A percentile compares a stretch with the other conserved stretches of the same genome.
phyloP scores from a whole-genome alignment of 2,113 vertebrate genomes.

The Chaetodon trifascialis region DNA sequence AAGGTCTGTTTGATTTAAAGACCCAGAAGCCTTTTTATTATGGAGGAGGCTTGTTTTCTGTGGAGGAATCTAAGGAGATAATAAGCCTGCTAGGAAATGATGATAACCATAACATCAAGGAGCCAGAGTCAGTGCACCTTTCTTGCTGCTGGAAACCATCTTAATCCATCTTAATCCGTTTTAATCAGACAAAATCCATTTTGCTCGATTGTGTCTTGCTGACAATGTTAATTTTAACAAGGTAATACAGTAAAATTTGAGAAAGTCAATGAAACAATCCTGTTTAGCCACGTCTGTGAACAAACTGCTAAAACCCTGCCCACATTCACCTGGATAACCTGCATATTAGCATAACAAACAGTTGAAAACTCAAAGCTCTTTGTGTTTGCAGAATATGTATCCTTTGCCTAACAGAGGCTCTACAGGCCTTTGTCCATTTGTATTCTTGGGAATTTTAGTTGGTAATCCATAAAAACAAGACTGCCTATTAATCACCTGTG shows the following conservation, averaged over 20 bases:
- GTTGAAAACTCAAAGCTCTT: background rate
- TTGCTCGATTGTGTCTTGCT: background rate
- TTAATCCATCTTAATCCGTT: too few relatives aligned
- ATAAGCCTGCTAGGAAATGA: background rate
- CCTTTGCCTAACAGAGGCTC: background rate
- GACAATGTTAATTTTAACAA: background rate
- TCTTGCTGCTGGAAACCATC: background rate
- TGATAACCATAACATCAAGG: slow-evolving; percentile 9
- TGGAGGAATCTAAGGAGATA: slow-evolving; percentile 20
- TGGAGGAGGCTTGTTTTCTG: background rate
- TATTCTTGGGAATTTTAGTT: slow-evolving; percentile 24
- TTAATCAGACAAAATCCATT: background rate
- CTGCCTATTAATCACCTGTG: slow-evolving; percentile 9
- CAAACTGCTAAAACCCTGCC: background rate
- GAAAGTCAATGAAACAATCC: background rate
- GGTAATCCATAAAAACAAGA: slow-evolving; percentile 5
- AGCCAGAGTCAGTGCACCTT: background rate
- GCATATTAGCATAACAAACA: background rate
- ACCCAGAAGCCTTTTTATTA: slow-evolving; percentile 20
- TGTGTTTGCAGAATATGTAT: slow-evolving; percentile 1
- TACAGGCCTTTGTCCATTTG: slow-evolving; percentile 17
- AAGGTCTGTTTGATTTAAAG: slow-evolving; percentile 23
- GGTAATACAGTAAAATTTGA: background rate
- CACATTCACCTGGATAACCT: background rate
- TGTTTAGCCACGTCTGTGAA: background rate